These are phyloP conservation scores for Acyrthosiphon pisum DNA, from an alignment of 1,140 invertebrate genomes.

Conservation along the genomic window DNA sequence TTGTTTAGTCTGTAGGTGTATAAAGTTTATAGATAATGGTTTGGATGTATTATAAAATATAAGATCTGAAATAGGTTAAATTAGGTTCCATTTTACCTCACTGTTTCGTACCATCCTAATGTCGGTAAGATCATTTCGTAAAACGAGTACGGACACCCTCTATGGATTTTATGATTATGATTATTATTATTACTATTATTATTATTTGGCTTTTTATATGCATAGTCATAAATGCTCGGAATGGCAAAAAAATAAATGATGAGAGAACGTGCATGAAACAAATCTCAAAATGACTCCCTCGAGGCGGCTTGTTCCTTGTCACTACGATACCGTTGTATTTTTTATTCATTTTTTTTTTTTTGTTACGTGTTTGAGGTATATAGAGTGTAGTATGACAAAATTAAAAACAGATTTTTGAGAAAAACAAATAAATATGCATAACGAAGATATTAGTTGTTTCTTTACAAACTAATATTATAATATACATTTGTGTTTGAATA, in stretches of 20 bases:
- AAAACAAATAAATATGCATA: neutral
- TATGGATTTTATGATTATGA: constrained; percentile 31
- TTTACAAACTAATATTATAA: neutral
- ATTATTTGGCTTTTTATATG: neutral
- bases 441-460: neutral
- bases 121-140: neutral
- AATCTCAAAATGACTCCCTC: constrained; percentile 37
- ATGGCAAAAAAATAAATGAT: neutral
- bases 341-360: neutral
- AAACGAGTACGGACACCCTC: neutral
- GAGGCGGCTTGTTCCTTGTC: constrained; percentile 17
- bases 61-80: neutral
- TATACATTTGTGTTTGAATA: too few relatives aligned
- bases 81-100: neutral
- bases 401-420: constrained; percentile 14
- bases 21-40: neutral
- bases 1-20: neutral
- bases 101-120: neutral
- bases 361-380: neutral
- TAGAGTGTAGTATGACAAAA: neutral
- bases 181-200: constrained; percentile 25
- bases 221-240: constrained; percentile 28
- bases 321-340: neutral
- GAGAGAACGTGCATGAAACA: constrained; percentile 22
- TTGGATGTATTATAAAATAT: neutral